Percentiles rank a stretch among this genome's conserved stretches.
Conservation (phyloP, 2,113 vertebrate species). For the Lophura nycthemera region DNA sequence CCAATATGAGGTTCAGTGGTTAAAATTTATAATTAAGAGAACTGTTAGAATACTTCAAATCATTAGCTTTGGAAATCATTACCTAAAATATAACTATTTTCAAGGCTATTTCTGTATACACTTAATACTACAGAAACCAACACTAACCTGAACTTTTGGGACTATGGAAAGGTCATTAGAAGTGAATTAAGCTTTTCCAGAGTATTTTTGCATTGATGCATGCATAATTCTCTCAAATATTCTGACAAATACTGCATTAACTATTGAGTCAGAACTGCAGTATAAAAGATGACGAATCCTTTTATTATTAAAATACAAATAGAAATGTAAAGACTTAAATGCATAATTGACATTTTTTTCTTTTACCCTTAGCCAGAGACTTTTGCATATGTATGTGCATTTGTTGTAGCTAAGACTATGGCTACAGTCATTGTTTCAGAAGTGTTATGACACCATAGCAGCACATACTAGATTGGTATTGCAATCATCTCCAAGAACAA, state of each 20-base stretch:
- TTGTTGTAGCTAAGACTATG: background rate
- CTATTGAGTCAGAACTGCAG: background rate
- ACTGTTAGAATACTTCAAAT: background rate
- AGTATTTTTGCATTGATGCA: constrained; percentile 36
- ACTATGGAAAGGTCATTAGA: background rate
- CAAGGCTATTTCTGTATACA: background rate
- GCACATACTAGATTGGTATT: background rate
- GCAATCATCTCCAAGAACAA: background rate
- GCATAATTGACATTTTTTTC: background rate
- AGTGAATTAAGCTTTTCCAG: background rate
- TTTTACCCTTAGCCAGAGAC: background rate
- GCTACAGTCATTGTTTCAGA: background rate
- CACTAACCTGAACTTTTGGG: background rate
- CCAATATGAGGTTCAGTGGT: background rate
- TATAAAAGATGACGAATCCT: constrained; percentile 18
- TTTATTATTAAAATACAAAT: constrained; percentile 22
- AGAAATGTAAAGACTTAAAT: constrained; percentile 8
- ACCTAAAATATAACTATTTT: background rate
- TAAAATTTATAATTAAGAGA: background rate
- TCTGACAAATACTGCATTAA: constrained; percentile 34
- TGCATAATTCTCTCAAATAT: constrained; percentile 22
- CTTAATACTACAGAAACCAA: background rate
- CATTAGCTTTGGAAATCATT: background rate
- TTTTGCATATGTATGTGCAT: background rate
- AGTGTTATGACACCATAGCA: background rate